A percentile compares a stretch with the other conserved stretches of the same genome.
These are phyloP conservation scores for Gambusia holbrooki DNA, from an alignment of 2,113 vertebrate species.

Conservation along the genomic window DNA sequence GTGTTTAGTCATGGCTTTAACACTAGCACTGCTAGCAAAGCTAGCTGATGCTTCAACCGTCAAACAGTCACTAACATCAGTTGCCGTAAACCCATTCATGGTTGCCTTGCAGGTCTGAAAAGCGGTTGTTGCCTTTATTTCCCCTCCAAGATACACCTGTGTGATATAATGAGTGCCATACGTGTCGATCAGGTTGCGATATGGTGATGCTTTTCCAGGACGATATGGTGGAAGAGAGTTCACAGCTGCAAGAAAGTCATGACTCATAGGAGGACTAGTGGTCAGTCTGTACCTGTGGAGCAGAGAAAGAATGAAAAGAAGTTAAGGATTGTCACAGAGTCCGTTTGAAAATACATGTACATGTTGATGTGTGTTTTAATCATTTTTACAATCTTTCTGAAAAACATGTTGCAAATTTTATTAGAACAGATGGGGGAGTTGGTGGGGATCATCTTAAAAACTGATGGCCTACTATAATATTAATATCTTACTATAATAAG, in stretches of 20 bases:
- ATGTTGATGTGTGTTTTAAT: too few species aligned
- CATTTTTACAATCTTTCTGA: too few species aligned
- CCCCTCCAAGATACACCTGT: slow-evolving; percentile 53
- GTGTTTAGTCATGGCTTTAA: background rate
- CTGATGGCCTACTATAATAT: background rate
- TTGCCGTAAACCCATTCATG: slow-evolving; percentile 40
- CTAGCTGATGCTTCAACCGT: slow-evolving; percentile 54
- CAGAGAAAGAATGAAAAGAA: background rate
- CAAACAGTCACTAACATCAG: slow-evolving; percentile 65
- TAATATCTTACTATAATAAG: too few species aligned
- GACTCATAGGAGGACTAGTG: slow-evolving; percentile 43
- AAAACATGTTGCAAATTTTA: too few species aligned
- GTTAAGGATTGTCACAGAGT: background rate
- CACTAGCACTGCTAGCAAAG: background rate
- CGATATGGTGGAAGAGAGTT: slow-evolving; percentile 34
- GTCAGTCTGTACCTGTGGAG: slow-evolving; percentile 55
- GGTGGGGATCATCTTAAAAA: background rate
- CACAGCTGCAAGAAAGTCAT: slow-evolving; percentile 37
- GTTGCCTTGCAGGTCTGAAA: slow-evolving; percentile 58
- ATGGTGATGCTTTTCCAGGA: accelerated
- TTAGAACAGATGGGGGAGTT: background rate
- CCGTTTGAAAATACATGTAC: too few species aligned
- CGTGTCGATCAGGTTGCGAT: slow-evolving; percentile 45
- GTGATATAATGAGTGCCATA: slow-evolving; percentile 72
- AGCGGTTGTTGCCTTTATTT: slow-evolving; percentile 58